Evolutionary conservation across 2,888 invertebrate genomes (phyloP), one percentile per base, ranked within the genome.

Genomic region (Drosophila histrio): DNA sequence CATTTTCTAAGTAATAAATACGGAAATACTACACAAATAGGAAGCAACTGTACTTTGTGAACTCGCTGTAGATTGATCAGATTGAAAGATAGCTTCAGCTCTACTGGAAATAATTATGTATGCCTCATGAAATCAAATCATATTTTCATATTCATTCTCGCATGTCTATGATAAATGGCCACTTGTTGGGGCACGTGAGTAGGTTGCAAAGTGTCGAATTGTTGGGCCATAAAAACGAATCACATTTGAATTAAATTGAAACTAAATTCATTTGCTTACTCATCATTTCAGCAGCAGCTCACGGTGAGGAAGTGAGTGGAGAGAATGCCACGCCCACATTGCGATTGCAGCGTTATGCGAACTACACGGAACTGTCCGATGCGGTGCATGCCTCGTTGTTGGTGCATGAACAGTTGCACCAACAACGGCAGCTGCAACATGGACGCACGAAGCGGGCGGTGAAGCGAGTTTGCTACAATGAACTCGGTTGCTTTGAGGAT

Each of bases 401-500:
- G 60, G 77, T 70, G 26, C 83, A 88, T 53, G 88, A 88, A 44
- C 56, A 54, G 17, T 44, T 39, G 56, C 70, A 67, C 26, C 77
- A 71, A 1, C 72, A 81, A 44, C 87, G 72, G 0, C 72, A 58
- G 28, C 67, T 65, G 43, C 60, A 24, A 11, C 67, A 72, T 3
- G 70, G 89, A 93, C 79, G 96, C 89, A 93, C 92, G 17, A 96
- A 96, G 90, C 92, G 97, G 59, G 96, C 97, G 13, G 95, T 95
- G 66, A 95, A 96, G 70, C 94, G 94, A 67, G 96, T 97, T 1
- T 98, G 98, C 90, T 98, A 98, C 90, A 95, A 95, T 17, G 96
- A 96, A 69, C 93, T 98, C 53, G 98, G 98, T 7, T 98, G 98
- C 89, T 98, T 98, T 92, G 96, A 97, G 88, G 97, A 97, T 87